phyloP scores from a whole-genome alignment of 2,888 invertebrate genomes.

The Ectropis crepuscularia region DNA sequence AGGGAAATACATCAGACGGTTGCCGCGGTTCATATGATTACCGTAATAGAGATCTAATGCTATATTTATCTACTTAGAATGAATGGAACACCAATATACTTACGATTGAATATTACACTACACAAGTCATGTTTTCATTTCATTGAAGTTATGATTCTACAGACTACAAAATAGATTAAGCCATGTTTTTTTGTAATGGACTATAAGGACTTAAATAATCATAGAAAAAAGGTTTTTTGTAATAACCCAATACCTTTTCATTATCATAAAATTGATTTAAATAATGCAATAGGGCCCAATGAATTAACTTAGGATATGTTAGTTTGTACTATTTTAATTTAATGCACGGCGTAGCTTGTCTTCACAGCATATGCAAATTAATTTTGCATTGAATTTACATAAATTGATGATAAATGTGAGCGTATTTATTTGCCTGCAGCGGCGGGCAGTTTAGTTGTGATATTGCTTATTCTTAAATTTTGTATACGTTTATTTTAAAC shows the following conservation, averaged over 20 bases:
- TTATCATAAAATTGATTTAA: neutral
- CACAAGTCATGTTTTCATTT: slow-evolving; percentile 14
- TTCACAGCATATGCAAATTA: slow-evolving; percentile 12
- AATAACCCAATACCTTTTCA: neutral
- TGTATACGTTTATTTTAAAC: slow-evolving; percentile 82
- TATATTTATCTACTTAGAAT: slow-evolving; percentile 45
- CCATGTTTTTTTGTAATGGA: too few relatives aligned
- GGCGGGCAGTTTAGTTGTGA: slow-evolving; percentile 80
- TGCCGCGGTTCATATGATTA: slow-evolving; percentile 39
- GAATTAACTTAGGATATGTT: slow-evolving; percentile 11
- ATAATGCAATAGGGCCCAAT: slow-evolving; percentile 20
- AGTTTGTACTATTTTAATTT: slow-evolving; percentile 9
- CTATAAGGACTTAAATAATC: too few relatives aligned
- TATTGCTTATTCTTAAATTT: slow-evolving; percentile 80
- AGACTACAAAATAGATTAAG: too few relatives aligned
- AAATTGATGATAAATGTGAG: slow-evolving; percentile 31
- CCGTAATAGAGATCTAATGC: slow-evolving; percentile 41
- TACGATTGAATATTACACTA: slow-evolving; percentile 27
- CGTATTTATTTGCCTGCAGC: slow-evolving; percentile 72
- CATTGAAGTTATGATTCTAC: neutral
- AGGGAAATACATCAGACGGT: slow-evolving; percentile 25
- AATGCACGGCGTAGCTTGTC: slow-evolving; percentile 29
- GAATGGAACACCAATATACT: slow-evolving; percentile 41
- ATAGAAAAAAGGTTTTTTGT: neutral
- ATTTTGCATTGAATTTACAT: slow-evolving; percentile 5